Percentiles rank a stretch among this genome's conserved stretches.
Evolutionary conservation across 2,888 invertebrate species (phyloP).

Genomic region (Cephus runcator): DNA sequence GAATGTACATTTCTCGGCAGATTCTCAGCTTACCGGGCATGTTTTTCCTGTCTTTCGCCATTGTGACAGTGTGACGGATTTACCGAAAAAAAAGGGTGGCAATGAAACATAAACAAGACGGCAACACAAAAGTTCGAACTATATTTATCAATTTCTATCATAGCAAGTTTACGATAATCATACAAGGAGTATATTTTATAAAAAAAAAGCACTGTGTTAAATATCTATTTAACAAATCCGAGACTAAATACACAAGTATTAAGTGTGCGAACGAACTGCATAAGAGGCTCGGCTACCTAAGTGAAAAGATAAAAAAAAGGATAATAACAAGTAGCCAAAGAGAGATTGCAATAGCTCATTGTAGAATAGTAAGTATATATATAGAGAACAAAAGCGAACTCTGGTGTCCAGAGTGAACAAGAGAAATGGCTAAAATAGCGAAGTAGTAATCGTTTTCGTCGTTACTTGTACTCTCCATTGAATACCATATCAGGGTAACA

Average conservation of each 20-base stretch:
- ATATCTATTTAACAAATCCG: neutral
- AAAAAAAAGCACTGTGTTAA: neutral
- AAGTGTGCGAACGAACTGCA: neutral
- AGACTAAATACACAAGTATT: neutral
- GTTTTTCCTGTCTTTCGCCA: neutral
- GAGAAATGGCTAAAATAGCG: neutral
- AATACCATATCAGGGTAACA: constrained; percentile 52
- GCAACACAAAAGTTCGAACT: too few species aligned
- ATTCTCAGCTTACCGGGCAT: constrained; percentile 25
- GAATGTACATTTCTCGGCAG: constrained; percentile 45
- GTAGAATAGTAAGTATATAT: neutral
- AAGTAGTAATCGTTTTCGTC: constrained; percentile 33
- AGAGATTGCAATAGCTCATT: neutral
- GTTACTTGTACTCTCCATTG: constrained; percentile 43
- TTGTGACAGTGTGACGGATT: neutral
- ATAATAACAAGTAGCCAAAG: neutral
- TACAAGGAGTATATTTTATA: neutral
- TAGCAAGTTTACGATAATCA: neutral
- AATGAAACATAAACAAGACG: neutral
- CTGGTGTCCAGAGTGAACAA: neutral
- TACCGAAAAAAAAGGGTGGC: neutral
- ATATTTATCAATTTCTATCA: neutral
- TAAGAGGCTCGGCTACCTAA: neutral
- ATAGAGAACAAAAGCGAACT: neutral
- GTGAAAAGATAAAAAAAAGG: neutral